Evolutionary conservation across 2,113 vertebrate genomes (phyloP), one percentile per base, ranked within the genome.

Genomic region (Polypterus senegalus): DNA sequence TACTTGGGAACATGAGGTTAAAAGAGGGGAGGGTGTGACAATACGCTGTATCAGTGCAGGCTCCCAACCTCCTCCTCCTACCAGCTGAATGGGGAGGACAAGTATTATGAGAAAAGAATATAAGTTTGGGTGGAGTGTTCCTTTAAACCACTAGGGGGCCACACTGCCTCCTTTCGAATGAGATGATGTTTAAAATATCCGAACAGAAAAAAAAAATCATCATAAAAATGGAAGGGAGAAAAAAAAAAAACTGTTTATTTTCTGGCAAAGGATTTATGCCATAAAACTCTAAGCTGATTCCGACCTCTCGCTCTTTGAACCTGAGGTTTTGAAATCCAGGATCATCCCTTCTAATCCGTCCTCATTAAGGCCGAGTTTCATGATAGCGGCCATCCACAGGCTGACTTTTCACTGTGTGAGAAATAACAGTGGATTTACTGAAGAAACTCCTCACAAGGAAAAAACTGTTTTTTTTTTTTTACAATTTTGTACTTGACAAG

Each of bases 321-420:
- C 71, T 65, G 71, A 68, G 74, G 71, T 76, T 77, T 68, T 74
- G 74, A 86, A 85, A 84, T 76, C 83, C 74, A 11, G 70, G 86
- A 84, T 86, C 81, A 86, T 86, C 82, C 82, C 62, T 61, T 70
- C 74, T 88, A 88, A 88, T 86, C 84, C 78, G 71, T 63, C 66
- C 81, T 86, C 81, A 86, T 86, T 88, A 88, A 78, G 79, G 77
- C 83, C 80, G 77, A 83, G 80, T 79, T 77, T 63, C 73, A 79
- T 80, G 82, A 86, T 85, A 86, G 78, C 67, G 9, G 72, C 65
- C 70, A 71, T 67, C 63, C 47, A 53, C 73, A 52, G 52, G 63
- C 63, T 72, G 57, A 54, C 59, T 65, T 65, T 64, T 59, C 66
- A 9, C 57, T 11, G 58, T 49, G 45, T 8, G 10, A 1, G 59